Percentiles rank a stretch among this genome's conserved stretches.
phyloP scores from a whole-genome alignment of 2,797 vertebrate genomes.

The Urophycis tenuis region DNA sequence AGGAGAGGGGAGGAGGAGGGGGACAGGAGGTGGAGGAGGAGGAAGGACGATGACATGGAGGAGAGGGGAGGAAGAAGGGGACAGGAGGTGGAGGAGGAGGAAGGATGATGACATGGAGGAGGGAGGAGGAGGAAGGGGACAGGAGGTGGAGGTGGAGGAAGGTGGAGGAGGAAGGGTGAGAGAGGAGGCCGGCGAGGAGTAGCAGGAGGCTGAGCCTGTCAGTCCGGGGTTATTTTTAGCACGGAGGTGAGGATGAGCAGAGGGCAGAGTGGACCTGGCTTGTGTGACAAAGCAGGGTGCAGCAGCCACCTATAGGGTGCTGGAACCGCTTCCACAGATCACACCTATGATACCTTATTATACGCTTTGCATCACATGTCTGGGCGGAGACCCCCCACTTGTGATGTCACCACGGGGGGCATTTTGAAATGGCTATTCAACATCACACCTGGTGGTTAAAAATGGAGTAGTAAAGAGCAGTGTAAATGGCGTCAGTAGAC shows the following conservation, averaged over 20 bases:
- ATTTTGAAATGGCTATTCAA: not conserved
- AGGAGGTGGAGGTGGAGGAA: not conserved
- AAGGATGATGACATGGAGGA: not conserved
- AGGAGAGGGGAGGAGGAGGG: not conserved
- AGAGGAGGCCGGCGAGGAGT: not conserved
- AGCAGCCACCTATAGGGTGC: not conserved
- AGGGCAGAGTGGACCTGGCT: not conserved
- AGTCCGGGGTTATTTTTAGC: not conserved
- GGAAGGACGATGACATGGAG: too few relatives aligned
- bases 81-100: not conserved
- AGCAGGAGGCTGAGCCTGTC: not conserved
- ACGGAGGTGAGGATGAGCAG: not conserved
- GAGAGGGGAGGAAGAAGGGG: not conserved
- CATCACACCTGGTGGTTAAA: not conserved
- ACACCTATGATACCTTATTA: not conserved
- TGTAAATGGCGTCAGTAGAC: not conserved
- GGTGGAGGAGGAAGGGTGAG: not conserved
- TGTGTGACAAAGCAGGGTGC: not conserved
- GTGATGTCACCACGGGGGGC: not conserved
- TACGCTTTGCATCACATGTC: not conserved
- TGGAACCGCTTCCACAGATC: not conserved
- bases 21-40: not conserved
- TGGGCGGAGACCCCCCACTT: not conserved
- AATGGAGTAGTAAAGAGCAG: not conserved
- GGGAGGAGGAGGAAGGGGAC: not conserved